These are phyloP conservation scores for Vulpes ferrilata DNA, from an alignment of 2,113 vertebrate genomes.

Conservation along the genomic window DNA sequence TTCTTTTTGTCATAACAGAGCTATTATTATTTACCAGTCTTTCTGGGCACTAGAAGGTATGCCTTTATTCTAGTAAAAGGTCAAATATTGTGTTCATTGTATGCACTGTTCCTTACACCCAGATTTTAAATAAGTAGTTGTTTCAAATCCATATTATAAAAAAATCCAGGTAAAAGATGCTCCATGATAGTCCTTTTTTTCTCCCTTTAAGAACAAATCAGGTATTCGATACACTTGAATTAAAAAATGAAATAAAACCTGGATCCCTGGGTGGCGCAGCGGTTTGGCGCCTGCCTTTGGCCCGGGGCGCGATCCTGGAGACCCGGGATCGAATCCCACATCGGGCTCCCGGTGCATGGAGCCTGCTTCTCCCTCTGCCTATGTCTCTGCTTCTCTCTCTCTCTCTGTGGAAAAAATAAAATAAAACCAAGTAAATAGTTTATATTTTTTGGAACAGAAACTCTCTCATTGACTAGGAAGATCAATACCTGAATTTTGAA, in stretches of 20 bases:
- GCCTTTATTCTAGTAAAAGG: slow-evolving; percentile 19
- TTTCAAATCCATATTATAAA: slow-evolving; percentile 36
- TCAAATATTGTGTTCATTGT: not conserved
- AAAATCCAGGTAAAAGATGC: slow-evolving; percentile 34
- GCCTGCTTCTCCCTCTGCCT: no score
- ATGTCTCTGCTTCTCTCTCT: no score
- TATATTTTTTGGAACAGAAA: slow-evolving; percentile 3
- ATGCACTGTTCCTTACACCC: not conserved
- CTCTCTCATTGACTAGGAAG: not conserved
- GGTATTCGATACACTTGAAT: not conserved
- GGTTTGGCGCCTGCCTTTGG: no score
- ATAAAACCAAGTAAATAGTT: slow-evolving; percentile 14
- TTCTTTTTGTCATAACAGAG: slow-evolving; percentile 40
- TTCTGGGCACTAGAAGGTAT: not conserved
- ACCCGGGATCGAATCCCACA: no score
- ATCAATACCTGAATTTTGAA: not conserved
- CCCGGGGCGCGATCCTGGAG: no score
- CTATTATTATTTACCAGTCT: slow-evolving; percentile 41
- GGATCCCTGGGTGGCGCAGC: no score
- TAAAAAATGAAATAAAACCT: not conserved
- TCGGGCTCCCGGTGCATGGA: no score
- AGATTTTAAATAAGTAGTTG: slow-evolving; percentile 8
- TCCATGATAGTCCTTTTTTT: not conserved
- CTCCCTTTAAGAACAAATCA: not conserved
- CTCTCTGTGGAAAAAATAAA: not conserved